Evolutionary conservation across 2,797 vertebrate genomes (phyloP).

Genomic region (Sebastes hubbsi): DNA sequence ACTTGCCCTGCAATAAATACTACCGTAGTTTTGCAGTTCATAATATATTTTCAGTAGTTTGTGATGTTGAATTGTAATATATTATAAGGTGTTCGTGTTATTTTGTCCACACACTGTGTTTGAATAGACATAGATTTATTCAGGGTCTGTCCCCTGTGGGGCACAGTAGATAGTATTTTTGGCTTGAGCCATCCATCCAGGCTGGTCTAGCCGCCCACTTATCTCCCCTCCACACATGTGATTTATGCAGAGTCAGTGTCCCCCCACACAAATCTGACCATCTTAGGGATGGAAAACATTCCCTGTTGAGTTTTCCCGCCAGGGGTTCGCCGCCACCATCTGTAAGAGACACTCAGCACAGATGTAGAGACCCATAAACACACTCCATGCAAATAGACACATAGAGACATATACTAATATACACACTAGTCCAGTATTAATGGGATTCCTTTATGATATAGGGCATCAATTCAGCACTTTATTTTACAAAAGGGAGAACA

Average conservation of each 20-base stretch:
- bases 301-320: constrained; percentile 62
- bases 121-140: constrained; percentile 37
- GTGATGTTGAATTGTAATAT: not conserved
- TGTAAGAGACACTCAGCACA: constrained; percentile 60
- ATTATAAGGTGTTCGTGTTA: not conserved
- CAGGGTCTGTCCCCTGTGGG: constrained; percentile 31
- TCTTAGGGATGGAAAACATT: constrained; percentile 83
- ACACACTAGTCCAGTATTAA: not conserved
- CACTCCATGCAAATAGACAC: constrained; percentile 39
- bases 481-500: not conserved
- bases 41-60: not conserved
- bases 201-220: constrained; percentile 59
- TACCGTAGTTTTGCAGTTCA: not conserved
- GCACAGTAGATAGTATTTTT: constrained; percentile 45
- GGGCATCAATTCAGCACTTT: not conserved
- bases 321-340: constrained; percentile 59
- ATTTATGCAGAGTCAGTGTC: constrained; percentile 68
- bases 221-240: constrained; percentile 60
- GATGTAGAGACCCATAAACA: constrained; percentile 56
- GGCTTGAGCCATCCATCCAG: constrained; percentile 42
- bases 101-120: constrained; percentile 25
- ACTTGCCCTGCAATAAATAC: not conserved
- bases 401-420: not conserved
- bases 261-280: constrained; percentile 79
- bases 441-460: not conserved